Evolutionary conservation across 1,140 invertebrate genomes (phyloP), one percentile per base, ranked within the genome.

Genomic region (Oedothorax gibbosus): DNA sequence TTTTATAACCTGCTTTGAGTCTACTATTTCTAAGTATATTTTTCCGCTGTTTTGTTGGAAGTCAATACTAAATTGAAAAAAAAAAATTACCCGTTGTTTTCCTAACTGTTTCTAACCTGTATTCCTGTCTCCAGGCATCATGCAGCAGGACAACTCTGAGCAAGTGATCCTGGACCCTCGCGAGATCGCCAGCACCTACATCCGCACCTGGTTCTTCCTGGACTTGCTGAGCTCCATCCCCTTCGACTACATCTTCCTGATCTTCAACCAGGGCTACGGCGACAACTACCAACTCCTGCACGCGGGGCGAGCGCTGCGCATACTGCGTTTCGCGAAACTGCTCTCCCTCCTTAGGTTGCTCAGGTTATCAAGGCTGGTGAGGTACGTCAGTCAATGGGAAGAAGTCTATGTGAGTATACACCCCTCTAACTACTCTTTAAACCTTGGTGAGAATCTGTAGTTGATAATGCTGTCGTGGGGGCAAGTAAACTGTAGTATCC

Each of bases 341-440:
- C 93, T 99, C 88, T 98, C 96, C 89, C 92, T 99, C 90, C 95
- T 99, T 88, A 93, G 98, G 89, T 93, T 99, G 88, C 93, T 99
- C 87, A 93, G 98, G 88, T 93, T 99, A 78, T 99, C 97, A 88
- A 93, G 98, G 90, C 94, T 99, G 88, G 97, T 99, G 88, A 94
- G 98, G 91, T 99, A 99, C 91, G 97, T 99, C 88, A 98, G 96
- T 90, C 97, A 99, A 93, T 99, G 97, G 97, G 97, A 99, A 93
- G 98, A 99, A 95, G 98, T 99, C 92, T 98, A 98, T 94, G 96
- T 98, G 95, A 97, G 96, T 94, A 87, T 82, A 21, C 12, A 11
- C 0, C 54, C 50, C 68, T 9, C 21, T 4, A 18, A 51, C 15
- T 11, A 0, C n/a, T 8, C 18, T 66, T 12, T 60, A 5, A 35